Conservation (phyloP, 2,888 invertebrate genomes). For the Cephus spinipes region DNA sequence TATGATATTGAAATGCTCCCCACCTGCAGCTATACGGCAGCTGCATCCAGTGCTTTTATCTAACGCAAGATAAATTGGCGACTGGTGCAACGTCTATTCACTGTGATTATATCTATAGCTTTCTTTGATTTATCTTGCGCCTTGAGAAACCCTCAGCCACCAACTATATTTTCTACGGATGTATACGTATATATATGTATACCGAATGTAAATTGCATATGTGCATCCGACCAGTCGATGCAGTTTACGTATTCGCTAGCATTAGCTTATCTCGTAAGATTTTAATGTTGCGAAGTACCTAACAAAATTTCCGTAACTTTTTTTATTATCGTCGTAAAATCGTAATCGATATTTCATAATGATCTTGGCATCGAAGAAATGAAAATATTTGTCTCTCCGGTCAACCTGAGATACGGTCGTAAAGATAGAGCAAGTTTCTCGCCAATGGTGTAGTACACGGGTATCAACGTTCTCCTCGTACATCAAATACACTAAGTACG, state of each 20-base stretch:
- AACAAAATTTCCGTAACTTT: neutral
- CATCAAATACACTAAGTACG: too few species aligned
- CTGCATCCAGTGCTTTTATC: conserved; percentile 15
- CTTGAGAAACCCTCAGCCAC: conserved; percentile 20
- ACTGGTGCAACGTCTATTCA: conserved; percentile 27
- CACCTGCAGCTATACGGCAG: conserved; percentile 34
- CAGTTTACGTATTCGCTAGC: neutral
- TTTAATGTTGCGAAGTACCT: neutral
- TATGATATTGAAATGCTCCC: conserved; percentile 33
- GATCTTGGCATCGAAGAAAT: neutral
- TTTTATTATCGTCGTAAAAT: neutral
- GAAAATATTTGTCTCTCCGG: neutral
- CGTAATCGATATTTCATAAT: neutral
- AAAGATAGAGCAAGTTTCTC: neutral
- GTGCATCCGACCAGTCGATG: neutral
- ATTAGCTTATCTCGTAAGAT: neutral
- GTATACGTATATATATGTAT: neutral
- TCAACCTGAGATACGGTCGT: neutral
- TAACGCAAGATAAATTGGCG: conserved; percentile 34
- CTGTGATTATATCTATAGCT: conserved; percentile 29
- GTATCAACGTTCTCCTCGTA: neutral
- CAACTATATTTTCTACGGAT: conserved; percentile 26
- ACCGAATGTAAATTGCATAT: neutral
- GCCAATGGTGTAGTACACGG: neutral
- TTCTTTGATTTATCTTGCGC: conserved; percentile 32